phyloP scores from a whole-genome alignment of 2,888 invertebrate genomes.

The Diarsia rubi region DNA sequence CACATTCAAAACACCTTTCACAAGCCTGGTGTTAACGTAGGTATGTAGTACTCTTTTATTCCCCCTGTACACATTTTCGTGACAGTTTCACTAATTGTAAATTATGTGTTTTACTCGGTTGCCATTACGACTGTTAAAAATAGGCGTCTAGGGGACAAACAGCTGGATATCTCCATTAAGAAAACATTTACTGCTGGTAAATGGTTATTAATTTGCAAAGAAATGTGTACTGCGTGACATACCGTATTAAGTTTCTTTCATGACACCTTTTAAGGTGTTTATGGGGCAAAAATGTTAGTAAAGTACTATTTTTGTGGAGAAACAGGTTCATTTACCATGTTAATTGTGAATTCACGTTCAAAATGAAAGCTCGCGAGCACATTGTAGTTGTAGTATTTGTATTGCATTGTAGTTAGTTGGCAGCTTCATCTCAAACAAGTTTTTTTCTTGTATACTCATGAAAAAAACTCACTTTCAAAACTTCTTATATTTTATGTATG shows the following conservation, averaged over 20 bases:
- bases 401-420: no score
- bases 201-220: not conserved
- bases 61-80: not conserved
- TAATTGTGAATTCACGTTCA: no score
- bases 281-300: not conserved
- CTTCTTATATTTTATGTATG: no score
- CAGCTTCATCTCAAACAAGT: no score
- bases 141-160: slow-evolving; percentile 4
- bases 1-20: no score
- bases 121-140: slow-evolving; percentile 5
- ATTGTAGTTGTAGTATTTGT: no score
- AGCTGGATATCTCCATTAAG: slow-evolving; percentile 18
- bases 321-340: not conserved
- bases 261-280: slow-evolving; percentile 1
- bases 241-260: not conserved
- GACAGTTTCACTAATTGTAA: slow-evolving; percentile 17
- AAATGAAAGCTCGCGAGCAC: no score
- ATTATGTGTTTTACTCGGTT: slow-evolving; percentile 12
- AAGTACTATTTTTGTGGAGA: not conserved
- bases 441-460: no score
- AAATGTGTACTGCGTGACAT: slow-evolving; percentile 5
- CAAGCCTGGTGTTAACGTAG: not conserved
- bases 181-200: not conserved
- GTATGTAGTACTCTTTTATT: not conserved
- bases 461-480: no score